phyloP scores from a whole-genome alignment of 30 jellyfish, hydroid and myxozoan genomes.

The Chrysaora quinquecirrha region DNA sequence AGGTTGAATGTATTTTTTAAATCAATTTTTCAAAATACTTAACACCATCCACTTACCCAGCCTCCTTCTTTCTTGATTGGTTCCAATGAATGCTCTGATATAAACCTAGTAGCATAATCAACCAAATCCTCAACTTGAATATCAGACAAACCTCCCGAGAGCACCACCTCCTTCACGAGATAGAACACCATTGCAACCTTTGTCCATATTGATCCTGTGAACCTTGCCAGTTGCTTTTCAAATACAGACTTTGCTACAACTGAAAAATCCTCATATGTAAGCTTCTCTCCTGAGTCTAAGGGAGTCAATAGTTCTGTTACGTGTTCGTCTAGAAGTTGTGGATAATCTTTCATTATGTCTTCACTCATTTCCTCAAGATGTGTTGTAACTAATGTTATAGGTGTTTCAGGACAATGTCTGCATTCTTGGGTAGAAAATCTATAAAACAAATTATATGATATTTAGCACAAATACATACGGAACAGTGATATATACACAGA shows the following conservation, averaged over 20 bases:
- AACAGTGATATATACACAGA: too few relatives aligned
- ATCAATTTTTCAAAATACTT: too few relatives aligned
- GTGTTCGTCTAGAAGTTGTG: conserved; percentile 75
- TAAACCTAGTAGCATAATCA: conserved; percentile 83
- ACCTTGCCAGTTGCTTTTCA: conserved; percentile 72
- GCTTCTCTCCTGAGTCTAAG: conserved; percentile 47
- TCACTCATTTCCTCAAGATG: conserved; percentile 79
- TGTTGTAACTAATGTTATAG: conserved; percentile 70
- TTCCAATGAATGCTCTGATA: conserved; percentile 77
- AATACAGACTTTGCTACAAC: conserved; percentile 77
- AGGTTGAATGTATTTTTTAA: too few relatives aligned
- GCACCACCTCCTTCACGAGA: conserved; percentile 81
- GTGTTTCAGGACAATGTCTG: conserved; percentile 37
- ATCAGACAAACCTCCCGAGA: conserved; percentile 77
- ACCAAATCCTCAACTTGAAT: conserved; percentile 86
- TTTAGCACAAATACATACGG: too few relatives aligned
- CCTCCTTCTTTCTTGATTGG: conserved; percentile 77
- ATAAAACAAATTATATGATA: background rate
- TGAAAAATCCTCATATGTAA: conserved; percentile 81
- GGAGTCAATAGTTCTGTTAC: conserved; percentile 75
- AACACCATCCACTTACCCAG: conserved; percentile 66
- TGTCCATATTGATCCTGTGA: conserved; percentile 83
- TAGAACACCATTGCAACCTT: conserved; percentile 81
- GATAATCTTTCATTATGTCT: conserved; percentile 86
- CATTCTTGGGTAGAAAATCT: conserved; percentile 20